phyloP scores from a whole-genome alignment of 2,888 invertebrate genomes.

The Peribatodes rhomboidaria region DNA sequence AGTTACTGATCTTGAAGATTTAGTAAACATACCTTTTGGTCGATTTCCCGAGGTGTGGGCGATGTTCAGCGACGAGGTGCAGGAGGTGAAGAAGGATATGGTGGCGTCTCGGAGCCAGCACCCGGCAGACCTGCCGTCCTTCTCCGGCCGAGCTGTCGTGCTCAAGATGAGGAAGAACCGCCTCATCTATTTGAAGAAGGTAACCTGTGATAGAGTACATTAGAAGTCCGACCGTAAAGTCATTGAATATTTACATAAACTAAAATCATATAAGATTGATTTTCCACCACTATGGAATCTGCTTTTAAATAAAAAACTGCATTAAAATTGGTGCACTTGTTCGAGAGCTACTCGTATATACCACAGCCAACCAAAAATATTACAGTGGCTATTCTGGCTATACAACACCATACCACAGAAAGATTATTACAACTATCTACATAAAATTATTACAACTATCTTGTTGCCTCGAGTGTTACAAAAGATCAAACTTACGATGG shows the following conservation, averaged over 20 bases:
- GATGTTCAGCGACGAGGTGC: slow-evolving; percentile 92
- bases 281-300: too few species aligned
- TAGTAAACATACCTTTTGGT: background rate
- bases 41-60: slow-evolving; percentile 87
- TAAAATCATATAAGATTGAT: too few species aligned
- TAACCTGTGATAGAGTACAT: slow-evolving; percentile 50
- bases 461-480: background rate
- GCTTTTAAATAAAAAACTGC: too few species aligned
- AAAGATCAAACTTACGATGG: background rate
- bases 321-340: too few species aligned
- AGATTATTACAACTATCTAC: too few species aligned
- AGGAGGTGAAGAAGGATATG: slow-evolving; percentile 90
- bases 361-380: too few species aligned
- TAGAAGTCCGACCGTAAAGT: too few species aligned
- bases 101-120: slow-evolving; percentile 87
- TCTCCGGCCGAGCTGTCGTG: slow-evolving; percentile 90
- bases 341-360: background rate
- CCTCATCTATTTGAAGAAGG: slow-evolving; percentile 87
- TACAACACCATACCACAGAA: too few species aligned
- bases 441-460: too few species aligned
- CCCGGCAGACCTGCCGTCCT: slow-evolving; percentile 89
- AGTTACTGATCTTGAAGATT: too few species aligned
- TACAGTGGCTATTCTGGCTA: too few species aligned
- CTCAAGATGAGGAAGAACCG: slow-evolving; percentile 89
- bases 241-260: too few species aligned